A percentile compares a stretch with the other conserved stretches of the same genome.
phyloP scores from a whole-genome alignment of 2,113 vertebrate genomes.

The Pyrgilauda ruficollis region DNA sequence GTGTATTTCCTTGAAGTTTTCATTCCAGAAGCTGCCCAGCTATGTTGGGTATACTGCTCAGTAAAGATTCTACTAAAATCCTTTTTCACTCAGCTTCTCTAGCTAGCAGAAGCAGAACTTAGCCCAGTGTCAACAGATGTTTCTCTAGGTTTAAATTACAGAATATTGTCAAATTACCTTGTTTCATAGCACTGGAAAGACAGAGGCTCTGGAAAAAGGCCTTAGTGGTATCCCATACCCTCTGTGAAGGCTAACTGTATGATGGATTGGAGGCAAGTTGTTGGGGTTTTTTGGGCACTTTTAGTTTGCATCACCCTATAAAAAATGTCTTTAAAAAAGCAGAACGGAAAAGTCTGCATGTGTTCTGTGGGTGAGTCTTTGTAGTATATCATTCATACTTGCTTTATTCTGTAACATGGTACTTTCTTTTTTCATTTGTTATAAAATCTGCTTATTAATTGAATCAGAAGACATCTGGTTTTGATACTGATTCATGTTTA shows the following conservation, averaged over 20 bases:
- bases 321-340: background rate
- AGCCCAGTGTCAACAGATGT: background rate
- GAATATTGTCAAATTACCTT: background rate
- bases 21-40: background rate
- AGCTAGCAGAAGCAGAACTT: background rate
- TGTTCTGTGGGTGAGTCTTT: background rate
- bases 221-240: background rate
- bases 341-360: background rate
- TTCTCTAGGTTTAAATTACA: background rate
- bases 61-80: background rate
- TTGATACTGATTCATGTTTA: background rate
- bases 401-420: background rate
- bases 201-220: background rate
- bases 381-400: background rate
- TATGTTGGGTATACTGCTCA: background rate
- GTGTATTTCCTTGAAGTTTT: background rate
- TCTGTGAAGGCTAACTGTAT: background rate
- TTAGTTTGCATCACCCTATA: background rate
- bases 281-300: background rate
- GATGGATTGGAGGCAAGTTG: background rate
- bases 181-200: background rate
- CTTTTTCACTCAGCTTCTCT: background rate
- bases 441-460: background rate
- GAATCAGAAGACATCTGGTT: background rate
- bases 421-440: background rate